Evolutionary conservation across 1,140 invertebrate species (phyloP).

Genomic region (Neodiprion fabricii): DNA sequence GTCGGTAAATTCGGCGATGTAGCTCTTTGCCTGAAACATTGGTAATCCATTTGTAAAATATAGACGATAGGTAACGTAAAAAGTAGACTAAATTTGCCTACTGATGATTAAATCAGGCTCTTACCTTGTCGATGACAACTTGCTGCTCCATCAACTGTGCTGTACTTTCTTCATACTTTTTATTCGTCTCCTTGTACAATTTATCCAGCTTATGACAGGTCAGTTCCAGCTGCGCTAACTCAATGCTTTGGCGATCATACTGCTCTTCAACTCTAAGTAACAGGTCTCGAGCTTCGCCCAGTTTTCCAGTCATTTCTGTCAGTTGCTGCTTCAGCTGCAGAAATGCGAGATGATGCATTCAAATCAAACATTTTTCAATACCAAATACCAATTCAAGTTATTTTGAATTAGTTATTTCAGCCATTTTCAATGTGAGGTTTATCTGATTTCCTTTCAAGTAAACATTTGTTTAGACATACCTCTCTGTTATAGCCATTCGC

Average conservation of each 20-base stretch:
- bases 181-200: constrained; percentile 33
- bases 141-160: constrained; percentile 22
- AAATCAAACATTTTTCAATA: constrained; percentile 11
- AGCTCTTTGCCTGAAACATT: constrained; percentile 37
- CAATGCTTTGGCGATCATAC: constrained; percentile 42
- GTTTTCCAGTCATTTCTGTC: constrained; percentile 43
- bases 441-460: not conserved
- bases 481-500: constrained; percentile 40
- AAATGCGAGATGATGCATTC: constrained; percentile 6
- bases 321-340: constrained; percentile 44
- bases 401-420: constrained; percentile 18
- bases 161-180: constrained; percentile 30
- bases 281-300: constrained; percentile 39
- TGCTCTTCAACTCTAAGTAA: constrained; percentile 48
- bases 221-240: constrained; percentile 44
- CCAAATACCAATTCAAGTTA: constrained; percentile 12
- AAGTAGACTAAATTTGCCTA: constrained; percentile 14
- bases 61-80: not conserved
- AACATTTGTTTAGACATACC: constrained; percentile 28
- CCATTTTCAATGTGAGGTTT: not conserved
- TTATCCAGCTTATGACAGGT: constrained; percentile 39
- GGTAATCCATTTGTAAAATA: constrained; percentile 9
- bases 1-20: constrained; percentile 33
- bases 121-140: constrained; percentile 31
- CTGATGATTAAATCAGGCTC: constrained; percentile 4